These are phyloP conservation scores for Ifrita kowaldi DNA, from an alignment of 2,113 vertebrate species.

Conservation along the genomic window DNA sequence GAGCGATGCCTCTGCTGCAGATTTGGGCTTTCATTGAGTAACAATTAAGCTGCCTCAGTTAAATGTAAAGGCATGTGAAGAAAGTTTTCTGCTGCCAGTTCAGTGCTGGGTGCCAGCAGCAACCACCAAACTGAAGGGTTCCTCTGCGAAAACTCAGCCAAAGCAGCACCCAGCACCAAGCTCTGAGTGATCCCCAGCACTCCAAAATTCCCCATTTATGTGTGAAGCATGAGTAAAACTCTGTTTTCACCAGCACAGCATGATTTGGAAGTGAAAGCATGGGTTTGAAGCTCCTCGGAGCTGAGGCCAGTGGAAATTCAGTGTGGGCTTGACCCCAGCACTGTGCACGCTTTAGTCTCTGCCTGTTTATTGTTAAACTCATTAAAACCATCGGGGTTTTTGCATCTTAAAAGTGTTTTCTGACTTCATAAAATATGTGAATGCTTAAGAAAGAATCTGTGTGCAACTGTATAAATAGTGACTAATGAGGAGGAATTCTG, in stretches of 20 bases:
- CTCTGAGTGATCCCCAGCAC: neutral
- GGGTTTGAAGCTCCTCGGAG: neutral
- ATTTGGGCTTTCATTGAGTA: neutral
- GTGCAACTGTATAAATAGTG: neutral
- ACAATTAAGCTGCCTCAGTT: neutral
- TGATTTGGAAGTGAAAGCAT: neutral
- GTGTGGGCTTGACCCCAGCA: neutral
- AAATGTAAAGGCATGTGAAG: neutral
- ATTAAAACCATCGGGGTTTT: conserved; percentile 14
- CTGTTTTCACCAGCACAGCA: neutral
- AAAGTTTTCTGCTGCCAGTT: neutral
- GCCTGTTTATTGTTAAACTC: conserved; percentile 44
- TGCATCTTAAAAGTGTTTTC: conserved; percentile 4
- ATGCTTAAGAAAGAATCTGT: conserved; percentile 5
- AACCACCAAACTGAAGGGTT: neutral
- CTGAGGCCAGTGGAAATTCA: conserved; percentile 22
- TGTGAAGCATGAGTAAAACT: neutral
- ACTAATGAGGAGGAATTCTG: neutral
- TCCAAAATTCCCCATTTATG: neutral
- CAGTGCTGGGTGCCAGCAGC: neutral
- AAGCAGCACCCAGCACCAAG: neutral
- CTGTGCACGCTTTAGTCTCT: neutral
- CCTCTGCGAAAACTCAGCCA: neutral
- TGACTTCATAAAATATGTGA: conserved; percentile 15
- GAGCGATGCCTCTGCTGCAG: neutral